Base-by-base conservation (phyloP, 2,888 invertebrate species). In the Macrosoma leucophasiata region DNA sequence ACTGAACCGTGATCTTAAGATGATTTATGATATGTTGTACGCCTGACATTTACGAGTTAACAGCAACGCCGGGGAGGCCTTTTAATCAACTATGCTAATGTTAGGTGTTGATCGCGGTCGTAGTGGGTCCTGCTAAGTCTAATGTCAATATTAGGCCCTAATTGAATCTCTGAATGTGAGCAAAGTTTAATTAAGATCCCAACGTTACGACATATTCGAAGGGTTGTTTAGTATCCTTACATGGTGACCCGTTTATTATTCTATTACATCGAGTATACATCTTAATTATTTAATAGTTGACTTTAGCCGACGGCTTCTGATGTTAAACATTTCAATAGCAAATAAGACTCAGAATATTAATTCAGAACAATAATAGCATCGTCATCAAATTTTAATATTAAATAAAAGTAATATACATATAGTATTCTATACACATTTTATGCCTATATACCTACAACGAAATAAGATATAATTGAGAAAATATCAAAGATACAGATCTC, bases 31-130 rank as follows among this genome's bases (percentile, higher is more conserved):
- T 65, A 69, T 70, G 72, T 72, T 64, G 69, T 71, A 76, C 66
- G 66, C 68, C 65, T 79, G 81, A 84, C 81, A 69, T 81, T 79
- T 75, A 81, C 78, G 75, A 79, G 72, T 75, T 78, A 76, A 78
- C 81, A 74, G 66, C 62, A 58, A 55, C 66, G 62, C 61, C 62
- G 66, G 59, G 66, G 66, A 72, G 76, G 74, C 77, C 75, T 82
- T 81, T 79, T 82, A 82, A 82, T 82, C 81, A 82, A 77, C 76
- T 78, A 78, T 78, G 78, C 73, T 78, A 82, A 82, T 81, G 78
- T 75, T 70, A 73, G 73, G 67, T 71, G 76, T 74, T 72, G 72
- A 73, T 75, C 70, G 69, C 50, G 48, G 52, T 46, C 52, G 56
- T 54, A 56, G 55, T 46, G 56, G 60, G 63, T 52, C 53, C 55